Evolutionary conservation across 2,113 vertebrate genomes (phyloP), one percentile per base, ranked within the genome.

Genomic region (Brachypteracias leptosomus): DNA sequence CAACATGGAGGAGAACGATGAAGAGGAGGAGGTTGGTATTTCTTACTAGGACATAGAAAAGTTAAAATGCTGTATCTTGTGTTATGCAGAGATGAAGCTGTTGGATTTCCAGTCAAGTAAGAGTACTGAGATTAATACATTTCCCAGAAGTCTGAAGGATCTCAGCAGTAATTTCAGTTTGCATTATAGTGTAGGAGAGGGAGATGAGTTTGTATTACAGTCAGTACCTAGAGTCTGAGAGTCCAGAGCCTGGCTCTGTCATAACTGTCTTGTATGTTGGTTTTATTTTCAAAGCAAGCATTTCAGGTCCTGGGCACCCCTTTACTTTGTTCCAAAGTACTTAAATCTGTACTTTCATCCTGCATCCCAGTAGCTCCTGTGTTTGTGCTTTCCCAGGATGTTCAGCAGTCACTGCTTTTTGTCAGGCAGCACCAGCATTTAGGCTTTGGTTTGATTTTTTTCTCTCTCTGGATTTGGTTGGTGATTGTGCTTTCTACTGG

Each of bases 11-110:
- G 97, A 95, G 22, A 76, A 97, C 7, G 98, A 98, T 9, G 98
- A 98, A 4, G 98, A 98, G 8, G 97, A 98, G 1, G 98, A 98
- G 98, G 93, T 98, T 94, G 78, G 98, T 95, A 21, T 68, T 93
- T 42, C 46, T 89, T 89, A 13, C 47, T 13, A 79, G 58, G 28
- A 38, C 35, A 33, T 61, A 24, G 57, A 57, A 57, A 70, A 63
- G 44, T 55, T 88, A 14, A 84, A 11, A 74, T 85, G 25, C 4
- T 62, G 11, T 36, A n/a, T 81, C 44, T 46, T 84, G 15, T 58
- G 57, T 11, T 61, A 8, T 17, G 17, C 54, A 68, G 73, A 85
- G 36, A 9, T 52, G 18, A 59, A 44, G n/a, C 62, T 3, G 0
- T 35, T 70, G 35, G 57, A 28, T 91, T 95, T 83, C 33, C 22